Evolutionary conservation across 2,113 vertebrate genomes (phyloP).

Genomic region (Malurus cyaneus): DNA sequence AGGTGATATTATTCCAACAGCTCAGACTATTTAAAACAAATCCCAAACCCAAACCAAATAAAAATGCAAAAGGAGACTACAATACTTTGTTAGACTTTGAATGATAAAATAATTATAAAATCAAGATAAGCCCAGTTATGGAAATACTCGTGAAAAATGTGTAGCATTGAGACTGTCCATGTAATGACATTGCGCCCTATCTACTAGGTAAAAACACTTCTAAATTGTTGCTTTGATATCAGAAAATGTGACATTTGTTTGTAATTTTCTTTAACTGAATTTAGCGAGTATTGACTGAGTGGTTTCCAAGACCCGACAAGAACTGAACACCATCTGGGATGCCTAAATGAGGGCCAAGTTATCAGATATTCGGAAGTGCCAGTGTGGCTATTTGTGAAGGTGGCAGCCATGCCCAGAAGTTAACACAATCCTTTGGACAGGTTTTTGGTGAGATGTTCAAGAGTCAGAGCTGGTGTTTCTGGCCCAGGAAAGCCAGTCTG

Average conservation of each 20-base stretch:
- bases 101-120: not conserved
- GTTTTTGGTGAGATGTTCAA: not conserved
- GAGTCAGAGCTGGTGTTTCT: accelerated
- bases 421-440: not conserved
- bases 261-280: not conserved
- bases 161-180: not conserved
- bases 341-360: not conserved
- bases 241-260: not conserved
- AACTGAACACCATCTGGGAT: not conserved
- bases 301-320: not conserved
- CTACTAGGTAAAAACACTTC: not conserved
- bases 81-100: not conserved
- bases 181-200: not conserved
- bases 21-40: not conserved
- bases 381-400: not conserved
- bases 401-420: not conserved
- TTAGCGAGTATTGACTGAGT: not conserved
- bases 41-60: no score
- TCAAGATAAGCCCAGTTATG: not conserved
- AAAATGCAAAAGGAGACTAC: not conserved
- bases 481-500: no score
- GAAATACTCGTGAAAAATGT: not conserved
- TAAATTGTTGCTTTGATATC: not conserved
- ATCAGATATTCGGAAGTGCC: not conserved
- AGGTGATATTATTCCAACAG: not conserved